phyloP scores from a whole-genome alignment of 2,113 vertebrate species.

The Ia io region DNA sequence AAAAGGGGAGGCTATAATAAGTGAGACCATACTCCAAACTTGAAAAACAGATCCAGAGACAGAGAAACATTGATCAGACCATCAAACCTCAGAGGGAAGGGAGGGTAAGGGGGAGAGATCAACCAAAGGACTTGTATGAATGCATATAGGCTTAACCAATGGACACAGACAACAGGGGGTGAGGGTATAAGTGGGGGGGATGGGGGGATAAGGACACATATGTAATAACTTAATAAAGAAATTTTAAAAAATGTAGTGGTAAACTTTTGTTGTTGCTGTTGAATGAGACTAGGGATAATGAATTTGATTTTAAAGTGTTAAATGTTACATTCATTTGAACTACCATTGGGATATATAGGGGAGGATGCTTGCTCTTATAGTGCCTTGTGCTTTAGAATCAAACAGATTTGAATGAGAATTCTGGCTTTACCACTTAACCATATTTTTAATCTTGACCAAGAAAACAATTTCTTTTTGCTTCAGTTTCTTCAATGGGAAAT shows the following conservation, averaged over 20 bases:
- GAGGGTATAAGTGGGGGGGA: too few species aligned
- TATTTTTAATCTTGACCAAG: neutral
- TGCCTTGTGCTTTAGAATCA: neutral
- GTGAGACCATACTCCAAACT: neutral
- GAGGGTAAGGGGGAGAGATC: too few species aligned
- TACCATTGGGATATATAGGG: neutral
- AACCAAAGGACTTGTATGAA: too few species aligned
- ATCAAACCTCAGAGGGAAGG: too few species aligned
- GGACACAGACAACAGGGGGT: too few species aligned
- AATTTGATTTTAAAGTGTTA: neutral
- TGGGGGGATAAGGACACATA: too few species aligned
- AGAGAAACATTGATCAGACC: too few species aligned
- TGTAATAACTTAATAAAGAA: too few species aligned
- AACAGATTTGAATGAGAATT: conserved; percentile 15
- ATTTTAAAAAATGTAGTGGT: neutral
- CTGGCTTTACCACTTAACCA: neutral
- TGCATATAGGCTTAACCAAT: too few species aligned
- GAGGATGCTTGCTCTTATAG: neutral
- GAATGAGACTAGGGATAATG: neutral
- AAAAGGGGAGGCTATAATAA: neutral
- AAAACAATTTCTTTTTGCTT: conserved; percentile 1
- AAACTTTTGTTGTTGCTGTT: neutral
- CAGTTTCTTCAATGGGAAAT: conserved; percentile 16
- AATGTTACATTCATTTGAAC: neutral
- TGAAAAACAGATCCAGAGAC: neutral